Conservation (phyloP, 2,113 vertebrate genomes). For the Daphoenositta chrysoptera region DNA sequence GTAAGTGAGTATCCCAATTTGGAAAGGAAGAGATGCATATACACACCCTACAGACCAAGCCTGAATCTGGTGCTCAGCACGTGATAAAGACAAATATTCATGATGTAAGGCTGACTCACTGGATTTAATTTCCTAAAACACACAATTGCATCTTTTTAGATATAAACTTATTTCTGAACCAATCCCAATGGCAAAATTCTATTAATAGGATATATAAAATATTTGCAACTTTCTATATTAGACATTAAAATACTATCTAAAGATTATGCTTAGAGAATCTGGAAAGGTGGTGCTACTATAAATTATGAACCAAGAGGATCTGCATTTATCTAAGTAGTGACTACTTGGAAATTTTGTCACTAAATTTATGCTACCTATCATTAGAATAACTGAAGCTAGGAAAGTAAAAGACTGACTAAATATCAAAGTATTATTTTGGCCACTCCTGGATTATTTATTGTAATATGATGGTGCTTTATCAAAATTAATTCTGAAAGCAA, state of each 20-base stretch:
- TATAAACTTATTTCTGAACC: not conserved
- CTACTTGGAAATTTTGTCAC: not conserved
- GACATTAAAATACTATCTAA: not conserved
- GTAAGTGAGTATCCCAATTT: not conserved
- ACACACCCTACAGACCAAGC: not conserved
- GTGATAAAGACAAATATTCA: not conserved
- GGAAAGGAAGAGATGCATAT: not conserved
- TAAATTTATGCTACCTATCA: not conserved
- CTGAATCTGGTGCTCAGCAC: not conserved
- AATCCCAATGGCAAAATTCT: not conserved
- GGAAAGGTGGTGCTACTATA: not conserved
- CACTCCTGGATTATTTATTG: not conserved
- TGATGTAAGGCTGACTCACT: not conserved
- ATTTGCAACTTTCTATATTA: not conserved
- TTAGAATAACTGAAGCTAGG: not conserved
- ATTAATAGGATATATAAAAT: not conserved
- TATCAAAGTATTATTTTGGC: not conserved
- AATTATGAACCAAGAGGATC: not conserved
- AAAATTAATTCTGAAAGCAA: constrained; percentile 18
- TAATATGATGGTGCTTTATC: not conserved
- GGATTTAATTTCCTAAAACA: not conserved
- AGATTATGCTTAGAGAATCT: not conserved
- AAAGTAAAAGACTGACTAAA: not conserved
- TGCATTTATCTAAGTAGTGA: not conserved
- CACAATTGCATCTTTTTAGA: not conserved